Evolutionary conservation across 1,140 invertebrate species (phyloP).

Genomic region (Temnothorax nylanderi): DNA sequence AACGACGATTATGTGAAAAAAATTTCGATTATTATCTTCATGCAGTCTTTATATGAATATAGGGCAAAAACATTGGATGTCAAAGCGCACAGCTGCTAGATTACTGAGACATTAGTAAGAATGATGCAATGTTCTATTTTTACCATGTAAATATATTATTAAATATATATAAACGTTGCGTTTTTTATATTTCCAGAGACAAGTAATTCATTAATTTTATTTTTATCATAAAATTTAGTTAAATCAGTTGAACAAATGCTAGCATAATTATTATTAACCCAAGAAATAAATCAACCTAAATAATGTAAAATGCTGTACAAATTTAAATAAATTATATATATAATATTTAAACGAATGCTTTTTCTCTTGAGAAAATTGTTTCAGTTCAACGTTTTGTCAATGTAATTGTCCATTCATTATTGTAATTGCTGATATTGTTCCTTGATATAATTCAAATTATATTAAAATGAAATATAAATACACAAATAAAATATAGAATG

Average conservation of each 20-base stretch:
- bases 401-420: neutral
- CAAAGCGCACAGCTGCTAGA: neutral
- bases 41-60: neutral
- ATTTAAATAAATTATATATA: neutral
- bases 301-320: neutral
- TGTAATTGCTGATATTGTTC: neutral
- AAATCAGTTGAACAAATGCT: neutral
- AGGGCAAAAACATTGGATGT: neutral
- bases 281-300: neutral
- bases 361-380: neutral
- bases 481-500: neutral
- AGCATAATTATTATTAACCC: neutral
- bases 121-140: neutral
- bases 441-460: neutral
- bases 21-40: neutral
- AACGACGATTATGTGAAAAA: neutral
- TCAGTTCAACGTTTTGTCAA: neutral
- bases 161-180: neutral
- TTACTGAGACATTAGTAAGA: slow-evolving; percentile 3
- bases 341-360: neutral
- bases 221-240: neutral
- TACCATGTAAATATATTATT: neutral
- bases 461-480: neutral
- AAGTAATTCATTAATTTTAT: neutral
- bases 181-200: neutral